A percentile compares a stretch with the other conserved stretches of the same genome.
These are phyloP conservation scores for Ciona savignyi DNA, from an alignment of 23 tunicate genomes.

Conservation along the genomic window DNA sequence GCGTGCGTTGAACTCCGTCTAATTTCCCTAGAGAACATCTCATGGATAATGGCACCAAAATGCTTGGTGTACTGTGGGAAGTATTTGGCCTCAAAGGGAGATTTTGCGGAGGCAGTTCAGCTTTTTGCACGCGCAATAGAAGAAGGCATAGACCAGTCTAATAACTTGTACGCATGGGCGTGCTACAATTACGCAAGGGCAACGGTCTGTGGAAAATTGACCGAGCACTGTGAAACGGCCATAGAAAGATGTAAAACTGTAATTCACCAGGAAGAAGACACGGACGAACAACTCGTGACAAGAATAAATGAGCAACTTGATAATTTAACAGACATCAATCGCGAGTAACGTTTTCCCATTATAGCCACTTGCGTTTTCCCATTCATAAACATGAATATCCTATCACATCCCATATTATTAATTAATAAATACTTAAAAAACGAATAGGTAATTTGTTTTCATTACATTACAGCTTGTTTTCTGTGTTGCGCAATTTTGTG, in stretches of 20 bases:
- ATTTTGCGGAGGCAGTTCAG: background rate
- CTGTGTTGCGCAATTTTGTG: no score
- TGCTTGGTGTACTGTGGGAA: background rate
- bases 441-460: no score
- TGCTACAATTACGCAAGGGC: slow-evolving; percentile 13
- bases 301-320: no score
- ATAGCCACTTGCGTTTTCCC: no score
- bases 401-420: no score
- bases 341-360: no score
- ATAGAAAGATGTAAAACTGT: background rate
- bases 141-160: background rate
- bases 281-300: no score
- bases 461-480: no score
- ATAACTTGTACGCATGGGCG: slow-evolving; percentile 2
- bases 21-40: background rate
- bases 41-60: background rate
- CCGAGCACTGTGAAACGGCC: background rate
- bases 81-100: slow-evolving; percentile 6
- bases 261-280: background rate
- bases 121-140: background rate
- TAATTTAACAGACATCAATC: no score
- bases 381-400: no score
- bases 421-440: no score
- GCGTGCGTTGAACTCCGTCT: no score
- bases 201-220: background rate